Conservation (phyloP, 2,113 vertebrate species). For the Actenoides lindsayi region DNA sequence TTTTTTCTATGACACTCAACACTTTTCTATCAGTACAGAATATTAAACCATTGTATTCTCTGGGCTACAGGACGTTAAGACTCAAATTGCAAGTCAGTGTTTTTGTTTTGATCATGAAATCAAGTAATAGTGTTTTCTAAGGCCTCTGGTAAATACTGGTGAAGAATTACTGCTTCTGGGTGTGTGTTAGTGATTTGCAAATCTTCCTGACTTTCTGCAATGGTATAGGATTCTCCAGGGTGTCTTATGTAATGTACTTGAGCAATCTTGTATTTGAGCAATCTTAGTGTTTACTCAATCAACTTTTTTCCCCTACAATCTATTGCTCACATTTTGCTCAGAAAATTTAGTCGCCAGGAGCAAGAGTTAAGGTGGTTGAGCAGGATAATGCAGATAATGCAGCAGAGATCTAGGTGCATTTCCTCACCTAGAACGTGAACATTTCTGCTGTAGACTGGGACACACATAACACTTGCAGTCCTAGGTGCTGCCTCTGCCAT, state of each 20-base stretch:
- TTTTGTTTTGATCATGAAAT: neutral
- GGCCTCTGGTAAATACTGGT: neutral
- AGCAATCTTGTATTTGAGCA: neutral
- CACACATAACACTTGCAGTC: fast-evolving
- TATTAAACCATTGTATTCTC: neutral
- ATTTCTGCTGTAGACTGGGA: neutral
- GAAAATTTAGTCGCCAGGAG: neutral
- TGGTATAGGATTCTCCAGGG: neutral
- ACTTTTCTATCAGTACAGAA: neutral
- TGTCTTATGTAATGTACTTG: neutral
- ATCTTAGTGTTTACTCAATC: neutral
- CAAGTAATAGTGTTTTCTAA: neutral
- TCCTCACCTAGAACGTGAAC: neutral
- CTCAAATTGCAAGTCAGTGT: neutral
- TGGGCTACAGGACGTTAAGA: neutral
- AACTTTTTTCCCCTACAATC: neutral
- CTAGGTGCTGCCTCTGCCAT: neutral
- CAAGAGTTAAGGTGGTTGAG: neutral
- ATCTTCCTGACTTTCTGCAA: neutral
- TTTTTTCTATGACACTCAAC: neutral
- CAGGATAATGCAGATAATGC: neutral
- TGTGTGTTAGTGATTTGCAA: neutral
- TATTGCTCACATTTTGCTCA: neutral
- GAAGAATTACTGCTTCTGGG: neutral
- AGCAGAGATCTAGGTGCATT: neutral